Evolutionary conservation across 2,113 vertebrate species (phyloP), one percentile per base, ranked within the genome.

Genomic region (Equus przewalskii): DNA sequence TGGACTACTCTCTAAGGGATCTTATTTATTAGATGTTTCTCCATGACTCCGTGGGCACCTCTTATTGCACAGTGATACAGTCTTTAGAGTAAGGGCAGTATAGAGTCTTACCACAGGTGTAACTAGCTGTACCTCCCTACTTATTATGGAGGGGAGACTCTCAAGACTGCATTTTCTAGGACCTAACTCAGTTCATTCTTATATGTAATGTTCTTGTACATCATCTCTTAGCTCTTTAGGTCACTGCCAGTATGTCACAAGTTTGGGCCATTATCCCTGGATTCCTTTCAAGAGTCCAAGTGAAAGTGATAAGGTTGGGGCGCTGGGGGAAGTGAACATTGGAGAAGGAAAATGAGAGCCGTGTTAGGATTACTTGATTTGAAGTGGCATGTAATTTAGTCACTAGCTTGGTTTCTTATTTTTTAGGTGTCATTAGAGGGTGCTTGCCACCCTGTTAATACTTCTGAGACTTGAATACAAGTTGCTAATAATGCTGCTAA

Each of bases 51-150:
- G 1, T 11, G 18, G 24, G 81, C 58, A 24, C 58, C 18, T 6
- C 2, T 30, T 19, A 1, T 36, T 11, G 1, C 44, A 21, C 3
- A 0, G 1, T 26, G 3, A 1, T 21, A 9, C 60, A n/a, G 15
- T 79, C 51, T 69, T 9, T 14, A 24, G 36, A 28, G 26, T n/a
- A 30, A 46, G 58, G 36, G 83, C 46, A 44, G 0, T 28, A 7
- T 11, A 2, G 13, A 58, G 79, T 6, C 36, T 67, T 33, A 24
- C 22, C 21, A 4, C 15, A 19, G 21, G 30, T 30, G 12, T 36
- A n/a, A 21, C 79, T 51, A 5, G 28, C 4, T 65, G 2, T 65
- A 3, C n/a, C 4, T 51, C 28, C 44, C 18, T 83, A 18, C 56
- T 19, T 62, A 22, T 33, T 30, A 10, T 7, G 22, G 80, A 56